Percentiles rank a stretch among this genome's conserved stretches.
Conservation (phyloP, 2,113 vertebrate species). For the Cephalopterus ornatus region DNA sequence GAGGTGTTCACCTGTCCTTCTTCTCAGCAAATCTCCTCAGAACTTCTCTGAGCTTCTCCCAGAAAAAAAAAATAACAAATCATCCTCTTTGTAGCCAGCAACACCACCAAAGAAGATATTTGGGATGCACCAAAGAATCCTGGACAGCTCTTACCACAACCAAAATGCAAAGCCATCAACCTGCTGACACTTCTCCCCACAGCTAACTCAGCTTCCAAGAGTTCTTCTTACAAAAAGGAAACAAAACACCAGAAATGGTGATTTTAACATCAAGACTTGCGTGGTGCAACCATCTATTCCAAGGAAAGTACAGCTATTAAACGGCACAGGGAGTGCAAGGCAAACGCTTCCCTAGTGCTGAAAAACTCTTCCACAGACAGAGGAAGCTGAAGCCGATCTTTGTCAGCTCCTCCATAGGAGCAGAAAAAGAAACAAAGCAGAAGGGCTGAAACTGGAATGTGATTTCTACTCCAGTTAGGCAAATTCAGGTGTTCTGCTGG, state of each 20-base stretch:
- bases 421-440: background rate
- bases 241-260: background rate
- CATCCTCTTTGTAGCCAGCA: background rate
- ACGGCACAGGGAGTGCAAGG: background rate
- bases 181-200: background rate
- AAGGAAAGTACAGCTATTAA: background rate
- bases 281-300: background rate
- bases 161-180: background rate
- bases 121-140: background rate
- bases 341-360: background rate
- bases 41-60: background rate
- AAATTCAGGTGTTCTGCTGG: background rate
- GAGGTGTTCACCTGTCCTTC: background rate
- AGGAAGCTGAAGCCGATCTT: background rate
- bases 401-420: background rate
- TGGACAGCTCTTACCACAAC: background rate
- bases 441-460: background rate
- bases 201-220: background rate
- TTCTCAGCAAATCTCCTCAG: background rate
- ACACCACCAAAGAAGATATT: accelerated
- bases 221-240: background rate
- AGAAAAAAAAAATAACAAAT: background rate
- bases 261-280: background rate
- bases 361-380: background rate
- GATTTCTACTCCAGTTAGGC: background rate